These are phyloP conservation scores for Copsychus sechellarum DNA, from an alignment of 2,113 vertebrate species.

Conservation along the genomic window DNA sequence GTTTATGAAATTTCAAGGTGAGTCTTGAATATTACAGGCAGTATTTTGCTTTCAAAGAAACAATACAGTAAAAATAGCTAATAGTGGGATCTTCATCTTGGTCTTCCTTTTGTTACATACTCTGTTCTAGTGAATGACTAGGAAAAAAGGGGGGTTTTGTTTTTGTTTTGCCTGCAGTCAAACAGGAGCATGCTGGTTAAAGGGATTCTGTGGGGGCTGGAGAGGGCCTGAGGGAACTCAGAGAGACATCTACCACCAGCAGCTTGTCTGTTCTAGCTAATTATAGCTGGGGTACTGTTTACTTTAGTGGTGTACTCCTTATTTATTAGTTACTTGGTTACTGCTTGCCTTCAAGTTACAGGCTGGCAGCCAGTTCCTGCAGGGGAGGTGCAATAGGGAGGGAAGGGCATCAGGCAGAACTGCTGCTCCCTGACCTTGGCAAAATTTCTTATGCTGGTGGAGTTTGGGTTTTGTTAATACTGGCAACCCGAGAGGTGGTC, in stretches of 20 bases:
- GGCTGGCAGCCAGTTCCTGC: constrained; percentile 59
- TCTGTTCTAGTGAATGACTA: constrained; percentile 40
- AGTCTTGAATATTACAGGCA: not conserved
- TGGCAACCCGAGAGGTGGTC: not conserved
- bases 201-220: constrained; percentile 67
- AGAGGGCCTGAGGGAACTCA: constrained; percentile 57
- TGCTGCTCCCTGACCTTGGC: not conserved
- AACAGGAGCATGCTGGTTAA: constrained; percentile 71
- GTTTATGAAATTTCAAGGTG: not conserved
- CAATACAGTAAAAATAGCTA: constrained; percentile 9
- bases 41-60: constrained; percentile 23
- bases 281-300: constrained; percentile 71
- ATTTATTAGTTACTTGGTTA: constrained; percentile 72
- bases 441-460: not conserved
- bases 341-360: constrained; percentile 63
- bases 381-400: constrained; percentile 30
- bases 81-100: not conserved
- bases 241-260: constrained; percentile 69
- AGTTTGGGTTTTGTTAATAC: not conserved
- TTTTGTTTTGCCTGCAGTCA: constrained; percentile 65
- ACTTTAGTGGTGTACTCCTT: constrained; percentile 69
- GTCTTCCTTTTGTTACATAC: constrained; percentile 45
- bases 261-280: constrained; percentile 72
- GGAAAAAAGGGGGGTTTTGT: constrained; percentile 45
- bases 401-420: not conserved